phyloP scores from a whole-genome alignment of 2,888 invertebrate genomes.

The Tribolium freemani region DNA sequence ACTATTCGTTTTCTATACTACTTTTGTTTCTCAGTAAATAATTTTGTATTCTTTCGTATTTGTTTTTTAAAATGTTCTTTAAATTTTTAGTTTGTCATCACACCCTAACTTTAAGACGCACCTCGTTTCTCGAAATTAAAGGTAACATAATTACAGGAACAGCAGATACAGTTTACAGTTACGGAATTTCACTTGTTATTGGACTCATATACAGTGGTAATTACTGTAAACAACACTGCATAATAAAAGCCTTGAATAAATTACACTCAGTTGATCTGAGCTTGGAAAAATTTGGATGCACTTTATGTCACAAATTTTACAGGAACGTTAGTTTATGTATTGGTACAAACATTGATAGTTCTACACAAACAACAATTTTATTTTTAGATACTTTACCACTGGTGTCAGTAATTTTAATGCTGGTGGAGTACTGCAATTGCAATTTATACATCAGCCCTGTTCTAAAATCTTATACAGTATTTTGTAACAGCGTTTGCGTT shows the following conservation, averaged over 20 bases:
- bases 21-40: constrained; percentile 2
- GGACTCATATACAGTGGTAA: not conserved
- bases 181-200: constrained; percentile 9
- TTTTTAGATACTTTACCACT: not conserved
- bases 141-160: constrained; percentile 6
- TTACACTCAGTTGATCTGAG: constrained; percentile 1
- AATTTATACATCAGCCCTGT: constrained; percentile 2
- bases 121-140: constrained; percentile 2
- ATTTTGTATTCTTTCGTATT: not conserved
- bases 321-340: not conserved
- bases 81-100: constrained; percentile 4
- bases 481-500: not conserved
- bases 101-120: not conserved
- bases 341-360: not conserved
- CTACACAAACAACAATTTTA: not conserved
- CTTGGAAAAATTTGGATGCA: constrained; percentile 1
- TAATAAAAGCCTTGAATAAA: constrained; percentile 7
- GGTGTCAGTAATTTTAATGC: not conserved
- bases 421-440: constrained; percentile 1
- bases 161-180: constrained; percentile 1
- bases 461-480: not conserved
- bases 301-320: not conserved
- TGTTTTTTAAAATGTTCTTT: not conserved
- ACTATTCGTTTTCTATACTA: not conserved
- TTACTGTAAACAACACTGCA: not conserved